These are phyloP conservation scores for Lissocephala sabroskyi DNA, from an alignment of 2,888 invertebrate genomes.

Conservation along the genomic window DNA sequence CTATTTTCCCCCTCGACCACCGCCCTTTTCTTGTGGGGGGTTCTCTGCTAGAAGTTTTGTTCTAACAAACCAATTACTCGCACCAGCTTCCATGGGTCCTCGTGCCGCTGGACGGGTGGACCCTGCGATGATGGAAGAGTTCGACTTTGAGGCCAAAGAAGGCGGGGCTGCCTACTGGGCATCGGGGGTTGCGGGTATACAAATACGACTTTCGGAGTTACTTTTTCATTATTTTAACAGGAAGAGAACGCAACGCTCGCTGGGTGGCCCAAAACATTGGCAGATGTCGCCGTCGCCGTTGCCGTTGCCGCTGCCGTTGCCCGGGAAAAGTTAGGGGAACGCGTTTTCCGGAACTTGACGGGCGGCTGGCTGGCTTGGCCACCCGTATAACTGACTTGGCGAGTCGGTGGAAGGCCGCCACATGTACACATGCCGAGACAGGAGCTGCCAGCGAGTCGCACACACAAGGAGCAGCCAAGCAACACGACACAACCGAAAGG, in stretches of 20 bases:
- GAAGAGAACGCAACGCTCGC: too few species aligned
- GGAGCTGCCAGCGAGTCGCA: constrained; percentile 30
- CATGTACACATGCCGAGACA: constrained; percentile 52
- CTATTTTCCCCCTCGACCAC: not conserved
- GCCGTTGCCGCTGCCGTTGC: constrained; percentile 17
- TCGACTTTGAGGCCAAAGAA: constrained; percentile 48
- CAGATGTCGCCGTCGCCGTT: constrained; percentile 62
- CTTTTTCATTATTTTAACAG: constrained; percentile 64
- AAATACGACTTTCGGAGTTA: constrained; percentile 64
- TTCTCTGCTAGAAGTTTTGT: constrained; percentile 53
- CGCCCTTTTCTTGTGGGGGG: not conserved
- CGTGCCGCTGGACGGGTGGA: constrained; percentile 5
- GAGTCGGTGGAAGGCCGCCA: too few species aligned
- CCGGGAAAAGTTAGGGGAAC: constrained; percentile 3
- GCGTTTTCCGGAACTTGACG: too few species aligned
- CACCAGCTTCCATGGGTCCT: constrained; percentile 57
- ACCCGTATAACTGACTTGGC: too few species aligned
- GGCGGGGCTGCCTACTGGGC: too few species aligned
- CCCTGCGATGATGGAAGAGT: constrained; percentile 51
- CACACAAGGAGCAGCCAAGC: too few species aligned
- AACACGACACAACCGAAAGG: too few species aligned
- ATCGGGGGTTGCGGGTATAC: constrained; percentile 22
- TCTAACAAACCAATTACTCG: constrained; percentile 63
- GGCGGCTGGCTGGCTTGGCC: too few species aligned
- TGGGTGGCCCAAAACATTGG: constrained; percentile 64